Base-by-base conservation (phyloP, 2,888 invertebrate species). In the Neuroscelio doddi region DNA sequence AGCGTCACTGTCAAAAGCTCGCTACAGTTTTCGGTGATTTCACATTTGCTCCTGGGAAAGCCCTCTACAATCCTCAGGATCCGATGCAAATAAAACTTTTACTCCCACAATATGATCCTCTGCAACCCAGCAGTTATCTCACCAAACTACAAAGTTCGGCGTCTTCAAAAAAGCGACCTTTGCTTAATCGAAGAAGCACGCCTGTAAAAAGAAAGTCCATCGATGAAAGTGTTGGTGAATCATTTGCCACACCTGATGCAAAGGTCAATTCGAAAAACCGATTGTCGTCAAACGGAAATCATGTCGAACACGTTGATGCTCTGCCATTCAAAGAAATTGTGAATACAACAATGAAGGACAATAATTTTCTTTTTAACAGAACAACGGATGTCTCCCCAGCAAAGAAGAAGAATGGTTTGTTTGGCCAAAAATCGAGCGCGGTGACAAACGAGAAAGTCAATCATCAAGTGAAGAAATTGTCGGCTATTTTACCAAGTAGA, bases 51-150 rank as follows among this genome's bases (percentile, higher is more conserved):
- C 80, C 78, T 1, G 67, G 78, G 0, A 82, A 76, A 69, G 71
- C 80, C 0, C 80, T 75, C 14, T 84, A 84, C 47, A 78, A 81
- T 68, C 83, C 83, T 0, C 72, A 80, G 7, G 81, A 84, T 70
- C 77, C 78, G 0, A 70, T 66, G 64, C 84, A 84, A 46, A 83
- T 84, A 45, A 78, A 81, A 56, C 34, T 81, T 3, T 44, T 84
- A 66, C 39, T 84, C 36, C 84, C 84, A 3, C 72, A 81, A 24
- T 84, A 84, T 41, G 79, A 84, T 65, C 81, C 82, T 1, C 57
- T 70, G 5, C 65, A 61, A 15, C 56, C 26, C 7, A 41, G 8
- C 21, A 41, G 10, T 30, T 30, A 15, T 38, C n/a, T 17, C 2
- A 16, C 2, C 1, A 15, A n/a, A 17, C 7, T 38, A 3, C 38